These are phyloP conservation scores for Drosophila percnosoma DNA, from an alignment of 2,888 invertebrate genomes.

Conservation along the genomic window DNA sequence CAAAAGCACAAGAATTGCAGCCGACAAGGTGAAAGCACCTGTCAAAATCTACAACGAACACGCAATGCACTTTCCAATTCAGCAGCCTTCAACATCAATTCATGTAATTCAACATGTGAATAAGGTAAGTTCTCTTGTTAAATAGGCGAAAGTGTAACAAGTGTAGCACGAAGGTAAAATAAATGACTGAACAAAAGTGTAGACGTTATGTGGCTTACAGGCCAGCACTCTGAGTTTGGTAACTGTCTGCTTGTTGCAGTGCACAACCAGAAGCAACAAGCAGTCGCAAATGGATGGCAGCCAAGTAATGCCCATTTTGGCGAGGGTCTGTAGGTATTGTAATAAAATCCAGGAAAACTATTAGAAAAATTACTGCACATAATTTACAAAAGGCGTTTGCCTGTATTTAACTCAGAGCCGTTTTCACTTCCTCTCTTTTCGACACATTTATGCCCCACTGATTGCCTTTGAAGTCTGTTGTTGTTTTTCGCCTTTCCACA, in stretches of 20 bases:
- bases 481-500: conserved; percentile 17
- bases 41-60: conserved; percentile 22
- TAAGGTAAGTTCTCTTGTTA: not conserved
- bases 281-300: conserved; percentile 17
- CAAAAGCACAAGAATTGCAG: conserved; percentile 40
- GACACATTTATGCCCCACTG: conserved; percentile 35
- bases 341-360: conserved; percentile 58
- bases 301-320: conserved; percentile 6
- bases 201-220: conserved; percentile 25
- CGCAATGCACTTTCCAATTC: conserved; percentile 20
- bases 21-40: conserved; percentile 18
- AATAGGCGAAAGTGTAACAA: conserved; percentile 2
- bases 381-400: conserved; percentile 45
- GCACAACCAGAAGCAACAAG: conserved; percentile 45
- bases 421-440: not conserved
- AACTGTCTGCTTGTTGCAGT: conserved; percentile 10
- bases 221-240: conserved; percentile 4
- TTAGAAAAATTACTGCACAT: conserved; percentile 70
- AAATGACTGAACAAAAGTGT: conserved; percentile 17
- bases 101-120: not conserved
- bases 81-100: conserved; percentile 10
- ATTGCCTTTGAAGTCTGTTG: conserved; percentile 53
- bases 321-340: conserved; percentile 1
- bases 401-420: conserved; percentile 16
- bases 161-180: conserved; percentile 5